Evolutionary conservation across 2,888 invertebrate species (phyloP), one percentile per base, ranked within the genome.

Genomic region (Agrochola lychnidis): DNA sequence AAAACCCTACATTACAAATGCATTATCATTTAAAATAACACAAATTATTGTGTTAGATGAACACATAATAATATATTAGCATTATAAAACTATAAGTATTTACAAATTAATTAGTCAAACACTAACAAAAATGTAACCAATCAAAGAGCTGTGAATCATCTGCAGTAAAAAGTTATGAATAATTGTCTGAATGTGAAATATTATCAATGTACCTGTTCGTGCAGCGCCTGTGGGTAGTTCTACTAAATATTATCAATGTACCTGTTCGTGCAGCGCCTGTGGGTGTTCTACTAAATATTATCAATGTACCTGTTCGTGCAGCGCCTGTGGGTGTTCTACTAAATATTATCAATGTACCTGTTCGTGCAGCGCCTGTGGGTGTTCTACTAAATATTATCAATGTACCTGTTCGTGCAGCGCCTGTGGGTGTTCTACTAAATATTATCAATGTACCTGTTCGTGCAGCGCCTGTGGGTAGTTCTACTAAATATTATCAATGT

Each of bases 141-240:
- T 76, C 70, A 82, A 77, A 70, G 19, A 22, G 53, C 69, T 78
- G 45, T 83, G 61, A 63, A 76, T 84, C 71, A 70, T 61, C 45
- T 22, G 12, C 22, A 25, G 57, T 25, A 57, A 62, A 61, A 62
- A 67, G n/a, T 66, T 75, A 63, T 78, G 64, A 81, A 73, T 76
- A 63, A 81, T 71, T 63, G 45, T 19, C 3, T 56, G 22, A 45
- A 14, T 25, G 40, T 70, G 36, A 61, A 78, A 64, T 69, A 74
- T 57, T 57, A 53, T 74, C 45, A 57, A 56, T 36, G 22, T 14
- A 62, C 67, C 70, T 70, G 68, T 76, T 12, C 19, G 51, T 25
- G 63, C 57, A 25, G 53, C 5, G 22, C 1, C 5, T 48, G 12
- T 9, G 25, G 25, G 30, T 14, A n/a, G 51, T 6, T 48, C n/a